Evolutionary conservation across 2,888 invertebrate genomes (phyloP).

Genomic region (Eristalis tenax): DNA sequence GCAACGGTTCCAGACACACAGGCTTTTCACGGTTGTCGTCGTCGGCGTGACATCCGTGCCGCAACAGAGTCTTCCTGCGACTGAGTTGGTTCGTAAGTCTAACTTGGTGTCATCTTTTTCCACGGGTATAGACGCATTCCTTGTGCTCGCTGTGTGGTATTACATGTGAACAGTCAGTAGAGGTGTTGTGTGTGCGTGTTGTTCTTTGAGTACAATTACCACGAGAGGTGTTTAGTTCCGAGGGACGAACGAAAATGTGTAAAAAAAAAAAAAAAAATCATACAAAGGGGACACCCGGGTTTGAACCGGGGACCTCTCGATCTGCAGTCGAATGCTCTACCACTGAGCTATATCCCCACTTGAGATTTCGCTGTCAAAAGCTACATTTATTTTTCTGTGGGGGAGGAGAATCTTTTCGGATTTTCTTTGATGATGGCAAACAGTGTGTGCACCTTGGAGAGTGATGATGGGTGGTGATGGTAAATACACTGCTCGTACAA

Average conservation of each 20-base stretch:
- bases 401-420: neutral
- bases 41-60: neutral
- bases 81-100: slow-evolving; percentile 5
- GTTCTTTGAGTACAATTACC: too few relatives aligned
- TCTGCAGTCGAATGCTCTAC: slow-evolving; percentile 80
- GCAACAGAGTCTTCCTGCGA: slow-evolving; percentile 4
- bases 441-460: neutral
- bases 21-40: slow-evolving; percentile 8
- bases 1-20: neutral
- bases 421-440: neutral
- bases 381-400: neutral
- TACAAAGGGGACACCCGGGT: slow-evolving; percentile 77
- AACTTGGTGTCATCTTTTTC: slow-evolving; percentile 18
- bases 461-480: neutral
- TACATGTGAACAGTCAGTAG: neutral
- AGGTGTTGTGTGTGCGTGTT: neutral
- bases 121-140: neutral
- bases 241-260: neutral
- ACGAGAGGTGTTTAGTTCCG: too few relatives aligned
- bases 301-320: slow-evolving; percentile 79
- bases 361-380: neutral
- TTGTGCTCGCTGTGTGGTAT: slow-evolving; percentile 10
- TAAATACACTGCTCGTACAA: neutral
- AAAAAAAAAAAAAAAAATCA: slow-evolving; percentile 47
- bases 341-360: slow-evolving; percentile 78